A percentile compares a stretch with the other conserved stretches of the same genome.
Conservation (phyloP, 2,113 vertebrate species). For the Rhinolophus sinicus region DNA sequence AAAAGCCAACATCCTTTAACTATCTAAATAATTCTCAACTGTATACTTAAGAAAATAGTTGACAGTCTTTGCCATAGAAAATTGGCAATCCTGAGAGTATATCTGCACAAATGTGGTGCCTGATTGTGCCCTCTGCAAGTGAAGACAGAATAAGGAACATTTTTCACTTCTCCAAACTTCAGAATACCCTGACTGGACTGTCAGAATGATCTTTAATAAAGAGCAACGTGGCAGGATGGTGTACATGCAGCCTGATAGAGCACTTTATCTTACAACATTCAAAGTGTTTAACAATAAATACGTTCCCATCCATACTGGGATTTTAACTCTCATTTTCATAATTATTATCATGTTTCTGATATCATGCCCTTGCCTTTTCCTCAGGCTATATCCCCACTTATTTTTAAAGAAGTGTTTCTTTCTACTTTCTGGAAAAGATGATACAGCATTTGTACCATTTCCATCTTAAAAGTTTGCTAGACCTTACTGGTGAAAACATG, state of each 20-base stretch:
- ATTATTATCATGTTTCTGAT: not conserved
- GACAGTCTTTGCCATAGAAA: not conserved
- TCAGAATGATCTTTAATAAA: constrained; percentile 3
- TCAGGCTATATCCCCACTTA: not conserved
- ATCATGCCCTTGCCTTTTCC: not conserved
- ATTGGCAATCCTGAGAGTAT: not conserved
- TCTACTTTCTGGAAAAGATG: not conserved
- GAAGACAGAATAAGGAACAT: not conserved
- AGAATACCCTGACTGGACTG: not conserved
- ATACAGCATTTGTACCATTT: not conserved
- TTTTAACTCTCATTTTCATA: not conserved
- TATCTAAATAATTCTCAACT: not conserved
- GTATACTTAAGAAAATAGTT: not conserved
- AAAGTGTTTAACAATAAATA: constrained; percentile 37
- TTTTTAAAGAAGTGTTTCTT: not conserved
- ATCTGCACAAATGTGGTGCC: not conserved
- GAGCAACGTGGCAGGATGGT: not conserved
- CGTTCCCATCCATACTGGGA: not conserved
- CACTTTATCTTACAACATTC: constrained; percentile 21
- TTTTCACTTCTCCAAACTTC: not conserved
- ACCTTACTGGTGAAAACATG: not conserved
- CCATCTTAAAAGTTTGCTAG: not conserved
- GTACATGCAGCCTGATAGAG: not conserved
- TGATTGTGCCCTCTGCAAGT: not conserved
- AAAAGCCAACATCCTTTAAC: not conserved